These are phyloP conservation scores for Adineta ricciae DNA, from an alignment of 2,888 invertebrate genomes.

Conservation along the genomic window DNA sequence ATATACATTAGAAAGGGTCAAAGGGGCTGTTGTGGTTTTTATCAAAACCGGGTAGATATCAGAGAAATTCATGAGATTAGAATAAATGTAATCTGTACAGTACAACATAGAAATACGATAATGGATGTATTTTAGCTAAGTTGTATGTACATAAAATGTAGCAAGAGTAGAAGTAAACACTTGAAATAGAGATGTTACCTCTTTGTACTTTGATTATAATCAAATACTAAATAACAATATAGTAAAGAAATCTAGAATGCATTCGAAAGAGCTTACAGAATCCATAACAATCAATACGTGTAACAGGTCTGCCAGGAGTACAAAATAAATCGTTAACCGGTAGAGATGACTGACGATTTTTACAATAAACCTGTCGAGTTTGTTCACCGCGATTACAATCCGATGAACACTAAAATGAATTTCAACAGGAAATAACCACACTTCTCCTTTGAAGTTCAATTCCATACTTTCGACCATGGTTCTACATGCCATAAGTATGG, in stretches of 20 bases:
- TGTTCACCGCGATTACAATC: slow-evolving; percentile 3
- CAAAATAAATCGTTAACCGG: not conserved
- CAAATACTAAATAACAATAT: not conserved
- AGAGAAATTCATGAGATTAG: too few relatives aligned
- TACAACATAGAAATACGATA: not conserved
- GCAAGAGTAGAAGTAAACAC: not conserved
- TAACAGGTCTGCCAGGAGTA: not conserved
- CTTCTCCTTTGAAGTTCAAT: too few relatives aligned
- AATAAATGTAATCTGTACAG: not conserved
- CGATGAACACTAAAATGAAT: not conserved
- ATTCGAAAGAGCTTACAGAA: not conserved
- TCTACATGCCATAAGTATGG: slow-evolving; percentile 19
- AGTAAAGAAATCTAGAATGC: not conserved
- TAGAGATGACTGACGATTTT: not conserved
- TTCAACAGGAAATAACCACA: not conserved
- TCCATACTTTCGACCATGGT: not conserved
- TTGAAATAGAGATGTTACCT: not conserved
- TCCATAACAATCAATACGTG: slow-evolving; percentile 11
- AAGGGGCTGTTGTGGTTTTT: not conserved
- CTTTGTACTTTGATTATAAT: slow-evolving; percentile 4
- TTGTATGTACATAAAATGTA: not conserved
- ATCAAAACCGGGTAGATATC: not conserved
- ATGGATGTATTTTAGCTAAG: not conserved
- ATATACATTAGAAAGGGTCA: not conserved
- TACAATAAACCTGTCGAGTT: not conserved